These are phyloP conservation scores for Tinea trinotella DNA, from an alignment of 2,888 invertebrate genomes.

Conservation along the genomic window DNA sequence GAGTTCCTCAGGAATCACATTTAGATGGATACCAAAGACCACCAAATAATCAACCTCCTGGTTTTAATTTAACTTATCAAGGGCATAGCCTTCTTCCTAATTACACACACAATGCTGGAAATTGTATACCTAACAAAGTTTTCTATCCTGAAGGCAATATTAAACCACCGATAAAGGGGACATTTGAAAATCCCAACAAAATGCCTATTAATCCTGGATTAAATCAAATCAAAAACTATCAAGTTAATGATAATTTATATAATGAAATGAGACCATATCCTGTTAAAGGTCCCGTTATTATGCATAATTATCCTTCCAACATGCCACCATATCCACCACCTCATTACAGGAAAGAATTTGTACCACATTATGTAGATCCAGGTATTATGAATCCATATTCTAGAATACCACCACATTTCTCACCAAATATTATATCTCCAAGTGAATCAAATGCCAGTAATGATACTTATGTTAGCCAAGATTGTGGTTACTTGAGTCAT, in stretches of 20 bases:
- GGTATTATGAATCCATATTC: constrained; percentile 36
- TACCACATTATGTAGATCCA: constrained; percentile 44
- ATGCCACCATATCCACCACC: constrained; percentile 36
- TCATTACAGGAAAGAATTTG: constrained; percentile 53
- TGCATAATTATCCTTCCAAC: constrained; percentile 43
- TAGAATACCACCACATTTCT: constrained; percentile 48
- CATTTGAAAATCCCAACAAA: constrained; percentile 47
- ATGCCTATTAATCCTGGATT: constrained; percentile 50
- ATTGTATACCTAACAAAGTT: constrained; percentile 46
- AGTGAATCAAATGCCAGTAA: constrained; percentile 57
- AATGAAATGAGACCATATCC: constrained; percentile 45
- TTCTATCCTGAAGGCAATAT: constrained; percentile 41
- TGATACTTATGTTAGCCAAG: constrained; percentile 54
- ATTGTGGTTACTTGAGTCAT: constrained; percentile 65
- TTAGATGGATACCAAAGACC: constrained; percentile 53
- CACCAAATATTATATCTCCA: constrained; percentile 56
- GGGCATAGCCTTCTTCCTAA: constrained; percentile 49
- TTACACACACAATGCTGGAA: constrained; percentile 40
- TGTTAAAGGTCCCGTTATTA: constrained; percentile 42
- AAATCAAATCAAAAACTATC: constrained; percentile 40
- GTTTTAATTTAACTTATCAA: constrained; percentile 43
- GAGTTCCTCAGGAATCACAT: constrained; percentile 41
- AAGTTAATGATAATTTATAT: constrained; percentile 43
- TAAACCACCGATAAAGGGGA: constrained; percentile 47
- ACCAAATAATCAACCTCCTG: constrained; percentile 33